phyloP scores from a whole-genome alignment of 2,888 invertebrate genomes.

The Pseudanteris insignis region DNA sequence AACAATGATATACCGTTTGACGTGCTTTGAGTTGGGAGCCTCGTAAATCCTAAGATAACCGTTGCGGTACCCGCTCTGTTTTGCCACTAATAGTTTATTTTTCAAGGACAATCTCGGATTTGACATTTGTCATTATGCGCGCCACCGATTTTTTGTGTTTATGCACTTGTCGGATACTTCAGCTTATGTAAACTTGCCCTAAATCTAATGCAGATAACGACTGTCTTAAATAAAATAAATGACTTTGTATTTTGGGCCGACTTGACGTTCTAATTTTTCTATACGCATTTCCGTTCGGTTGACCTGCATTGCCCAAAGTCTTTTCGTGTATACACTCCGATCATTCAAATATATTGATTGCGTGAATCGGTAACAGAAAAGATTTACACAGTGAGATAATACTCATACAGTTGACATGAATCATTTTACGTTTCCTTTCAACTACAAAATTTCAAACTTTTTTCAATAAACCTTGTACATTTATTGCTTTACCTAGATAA shows the following conservation, averaged over 20 bases:
- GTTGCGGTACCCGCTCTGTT: background rate
- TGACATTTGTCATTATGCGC: background rate
- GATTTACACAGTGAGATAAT: no score
- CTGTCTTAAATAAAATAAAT: background rate
- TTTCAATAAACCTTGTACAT: no score
- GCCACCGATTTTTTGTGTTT: background rate
- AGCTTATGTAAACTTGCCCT: background rate
- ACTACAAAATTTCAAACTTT: no score
- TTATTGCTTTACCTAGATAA: no score
- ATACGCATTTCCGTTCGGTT: background rate
- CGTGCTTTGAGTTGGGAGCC: background rate
- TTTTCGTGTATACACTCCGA: background rate
- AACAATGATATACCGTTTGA: background rate
- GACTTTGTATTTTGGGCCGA: background rate
- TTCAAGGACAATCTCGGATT: background rate
- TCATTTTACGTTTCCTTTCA: no score
- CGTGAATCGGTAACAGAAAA: no score
- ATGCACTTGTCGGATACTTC: background rate
- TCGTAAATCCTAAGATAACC: background rate
- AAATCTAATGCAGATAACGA: background rate
- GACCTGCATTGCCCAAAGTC: constrained; percentile 5
- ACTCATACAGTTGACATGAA: no score
- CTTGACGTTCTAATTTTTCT: constrained; percentile 1
- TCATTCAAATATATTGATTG: no score
- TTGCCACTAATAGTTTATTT: background rate